phyloP scores from a whole-genome alignment of 2,888 invertebrate genomes.

The Catocala fraxini region DNA sequence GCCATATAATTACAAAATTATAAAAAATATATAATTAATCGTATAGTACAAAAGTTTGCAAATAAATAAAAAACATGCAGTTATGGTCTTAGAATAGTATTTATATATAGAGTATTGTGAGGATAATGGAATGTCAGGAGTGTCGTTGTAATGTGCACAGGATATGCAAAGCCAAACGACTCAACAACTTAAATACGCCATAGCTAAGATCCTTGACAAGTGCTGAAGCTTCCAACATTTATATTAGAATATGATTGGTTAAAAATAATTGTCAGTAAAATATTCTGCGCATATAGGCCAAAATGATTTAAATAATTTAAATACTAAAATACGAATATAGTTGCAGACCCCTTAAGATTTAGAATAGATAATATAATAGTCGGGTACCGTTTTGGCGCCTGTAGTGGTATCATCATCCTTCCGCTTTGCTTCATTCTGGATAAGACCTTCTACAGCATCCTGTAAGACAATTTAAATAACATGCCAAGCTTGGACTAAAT shows the following conservation, averaged over 20 bases:
- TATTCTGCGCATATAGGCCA: conserved; percentile 14
- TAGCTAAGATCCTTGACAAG: conserved; percentile 17
- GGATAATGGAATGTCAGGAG: conserved; percentile 26
- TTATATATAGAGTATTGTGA: conserved; percentile 32
- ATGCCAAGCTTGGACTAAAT: conserved; percentile 71
- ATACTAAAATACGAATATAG: conserved; percentile 8
- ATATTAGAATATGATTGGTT: conserved; percentile 5
- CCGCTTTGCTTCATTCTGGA: conserved; percentile 74
- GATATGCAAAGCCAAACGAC: conserved; percentile 32
- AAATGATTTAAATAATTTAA: conserved; percentile 15
- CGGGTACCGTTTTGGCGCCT: conserved; percentile 71
- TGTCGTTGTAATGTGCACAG: conserved; percentile 21
- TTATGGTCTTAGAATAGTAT: conserved; percentile 27
- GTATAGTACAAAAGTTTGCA: conserved; percentile 47
- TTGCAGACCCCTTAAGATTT: conserved; percentile 23
- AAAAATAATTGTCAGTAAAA: background rate
- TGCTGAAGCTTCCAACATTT: conserved; percentile 15
- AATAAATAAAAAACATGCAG: conserved; percentile 66
- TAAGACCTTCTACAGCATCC: conserved; percentile 75
- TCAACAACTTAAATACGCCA: conserved; percentile 15
- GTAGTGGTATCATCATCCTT: conserved; percentile 70
- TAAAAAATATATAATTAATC: conserved; percentile 21
- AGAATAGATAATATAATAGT: conserved; percentile 35
- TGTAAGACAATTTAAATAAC: conserved; percentile 77
- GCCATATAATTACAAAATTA: background rate